Evolutionary conservation across 2,888 invertebrate genomes (phyloP).

Genomic region (Temnothorax unifasciatus): DNA sequence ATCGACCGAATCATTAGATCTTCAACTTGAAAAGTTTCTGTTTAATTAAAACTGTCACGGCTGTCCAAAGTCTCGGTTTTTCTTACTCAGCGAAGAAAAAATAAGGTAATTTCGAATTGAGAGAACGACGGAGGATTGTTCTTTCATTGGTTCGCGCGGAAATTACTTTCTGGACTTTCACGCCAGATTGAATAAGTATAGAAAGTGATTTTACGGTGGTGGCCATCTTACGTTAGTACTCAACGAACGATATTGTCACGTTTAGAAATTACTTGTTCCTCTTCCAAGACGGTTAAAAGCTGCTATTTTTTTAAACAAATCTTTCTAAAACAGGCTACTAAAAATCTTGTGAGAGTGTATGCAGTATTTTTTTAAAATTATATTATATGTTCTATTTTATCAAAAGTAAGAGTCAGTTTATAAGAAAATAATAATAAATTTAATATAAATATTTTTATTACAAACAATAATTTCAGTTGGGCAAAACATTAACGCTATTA

Average conservation of each 20-base stretch:
- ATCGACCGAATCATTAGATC: constrained; percentile 10
- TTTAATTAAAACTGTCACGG: constrained; percentile 7
- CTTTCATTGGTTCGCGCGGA: constrained; percentile 29
- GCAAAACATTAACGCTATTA: neutral
- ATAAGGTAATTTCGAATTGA: constrained; percentile 14
- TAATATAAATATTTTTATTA: neutral
- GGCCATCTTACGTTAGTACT: neutral
- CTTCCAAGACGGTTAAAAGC: neutral
- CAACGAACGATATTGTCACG: neutral
- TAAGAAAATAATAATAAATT: neutral
- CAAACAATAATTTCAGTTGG: neutral
- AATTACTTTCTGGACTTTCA: constrained; percentile 39
- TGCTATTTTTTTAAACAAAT: neutral
- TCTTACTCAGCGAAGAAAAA: neutral
- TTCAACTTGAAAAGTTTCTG: neutral
- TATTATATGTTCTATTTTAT: neutral
- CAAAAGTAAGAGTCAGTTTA: neutral
- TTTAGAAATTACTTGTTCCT: constrained; percentile 16
- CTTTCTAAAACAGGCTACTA: neutral
- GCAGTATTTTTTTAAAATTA: neutral
- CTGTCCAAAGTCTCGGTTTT: neutral
- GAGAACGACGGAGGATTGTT: neutral
- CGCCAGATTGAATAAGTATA: constrained; percentile 21
- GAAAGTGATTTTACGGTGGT: neutral
- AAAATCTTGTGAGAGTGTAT: neutral